Evolutionary conservation across 2,797 vertebrate species (phyloP).

Genomic region (Malurus leucopterus): DNA sequence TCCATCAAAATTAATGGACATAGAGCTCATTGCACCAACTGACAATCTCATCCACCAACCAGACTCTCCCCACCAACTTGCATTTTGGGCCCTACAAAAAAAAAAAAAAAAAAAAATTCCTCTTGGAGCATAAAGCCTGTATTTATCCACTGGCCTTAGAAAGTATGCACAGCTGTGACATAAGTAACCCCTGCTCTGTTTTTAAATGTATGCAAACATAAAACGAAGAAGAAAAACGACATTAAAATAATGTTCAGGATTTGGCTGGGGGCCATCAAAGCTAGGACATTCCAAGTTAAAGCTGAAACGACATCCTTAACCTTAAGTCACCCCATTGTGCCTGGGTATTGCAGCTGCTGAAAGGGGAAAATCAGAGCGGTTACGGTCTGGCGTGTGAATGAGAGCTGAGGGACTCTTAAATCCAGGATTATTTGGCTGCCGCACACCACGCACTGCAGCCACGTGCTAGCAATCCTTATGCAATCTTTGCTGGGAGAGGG

Average conservation of each 20-base stretch:
- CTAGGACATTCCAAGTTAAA: conserved; percentile 69
- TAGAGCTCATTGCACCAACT: neutral
- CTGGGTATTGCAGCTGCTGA: conserved; percentile 57
- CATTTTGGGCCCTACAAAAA: conserved; percentile 34
- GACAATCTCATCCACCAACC: conserved; percentile 10
- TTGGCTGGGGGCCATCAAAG: conserved; percentile 64
- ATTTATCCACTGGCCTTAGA: conserved; percentile 63
- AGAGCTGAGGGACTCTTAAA: conserved; percentile 67
- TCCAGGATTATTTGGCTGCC: conserved; percentile 66
- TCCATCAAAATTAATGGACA: neutral
- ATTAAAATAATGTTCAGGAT: conserved; percentile 62
- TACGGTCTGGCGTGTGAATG: conserved; percentile 65
- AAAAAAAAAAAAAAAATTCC: conserved; percentile 20
- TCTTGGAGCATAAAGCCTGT: conserved; percentile 67
- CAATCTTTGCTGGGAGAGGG: conserved; percentile 48
- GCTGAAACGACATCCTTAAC: conserved; percentile 67
- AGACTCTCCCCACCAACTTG: conserved; percentile 44
- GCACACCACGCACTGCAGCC: conserved; percentile 57
- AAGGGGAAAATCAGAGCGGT: conserved; percentile 66
- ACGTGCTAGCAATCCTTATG: conserved; percentile 56
- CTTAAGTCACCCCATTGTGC: conserved; percentile 63
- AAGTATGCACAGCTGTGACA: conserved; percentile 77
- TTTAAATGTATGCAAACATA: conserved; percentile 69
- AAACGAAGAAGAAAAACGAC: conserved; percentile 67
- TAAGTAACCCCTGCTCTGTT: conserved; percentile 68